Evolutionary conservation across 2,797 vertebrate species (phyloP).

Genomic region (Catamblyrhynchus diadema): DNA sequence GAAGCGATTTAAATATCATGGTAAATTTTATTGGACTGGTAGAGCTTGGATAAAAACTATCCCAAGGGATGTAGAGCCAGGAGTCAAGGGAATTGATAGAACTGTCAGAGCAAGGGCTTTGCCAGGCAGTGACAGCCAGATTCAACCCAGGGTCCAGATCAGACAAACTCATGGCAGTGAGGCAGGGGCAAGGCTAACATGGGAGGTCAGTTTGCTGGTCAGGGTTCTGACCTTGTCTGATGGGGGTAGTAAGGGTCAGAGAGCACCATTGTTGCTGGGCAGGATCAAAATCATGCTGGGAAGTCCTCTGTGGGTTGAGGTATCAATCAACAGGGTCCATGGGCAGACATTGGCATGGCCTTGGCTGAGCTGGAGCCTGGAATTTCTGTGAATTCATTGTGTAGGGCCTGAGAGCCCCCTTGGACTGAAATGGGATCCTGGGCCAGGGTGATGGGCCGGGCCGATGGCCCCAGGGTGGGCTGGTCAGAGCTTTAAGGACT

Average conservation of each 20-base stretch:
- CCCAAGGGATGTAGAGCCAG: not conserved
- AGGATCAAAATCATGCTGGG: not conserved
- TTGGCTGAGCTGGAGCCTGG: not conserved
- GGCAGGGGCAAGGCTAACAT: no score
- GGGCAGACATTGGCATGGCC: not conserved
- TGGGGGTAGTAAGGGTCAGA: not conserved
- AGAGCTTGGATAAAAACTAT: not conserved
- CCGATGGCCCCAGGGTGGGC: not conserved
- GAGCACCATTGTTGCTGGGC: not conserved
- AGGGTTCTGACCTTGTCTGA: not conserved
- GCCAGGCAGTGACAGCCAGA: not conserved
- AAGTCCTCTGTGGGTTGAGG: not conserved
- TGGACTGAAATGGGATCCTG: not conserved
- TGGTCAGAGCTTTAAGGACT: not conserved
- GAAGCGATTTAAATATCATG: not conserved
- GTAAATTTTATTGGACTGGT: not conserved
- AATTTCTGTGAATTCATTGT: not conserved
- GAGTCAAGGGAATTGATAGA: not conserved
- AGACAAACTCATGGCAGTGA: not conserved
- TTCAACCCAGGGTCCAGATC: not conserved
- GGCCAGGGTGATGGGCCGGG: no score
- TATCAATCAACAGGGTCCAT: not conserved
- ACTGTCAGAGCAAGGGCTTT: not conserved
- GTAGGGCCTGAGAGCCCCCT: rapidly evolving
- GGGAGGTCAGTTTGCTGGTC: not conserved